Evolutionary conservation across 2,113 vertebrate genomes (phyloP).

Genomic region (Rhegmatorhina hoffmannsi): DNA sequence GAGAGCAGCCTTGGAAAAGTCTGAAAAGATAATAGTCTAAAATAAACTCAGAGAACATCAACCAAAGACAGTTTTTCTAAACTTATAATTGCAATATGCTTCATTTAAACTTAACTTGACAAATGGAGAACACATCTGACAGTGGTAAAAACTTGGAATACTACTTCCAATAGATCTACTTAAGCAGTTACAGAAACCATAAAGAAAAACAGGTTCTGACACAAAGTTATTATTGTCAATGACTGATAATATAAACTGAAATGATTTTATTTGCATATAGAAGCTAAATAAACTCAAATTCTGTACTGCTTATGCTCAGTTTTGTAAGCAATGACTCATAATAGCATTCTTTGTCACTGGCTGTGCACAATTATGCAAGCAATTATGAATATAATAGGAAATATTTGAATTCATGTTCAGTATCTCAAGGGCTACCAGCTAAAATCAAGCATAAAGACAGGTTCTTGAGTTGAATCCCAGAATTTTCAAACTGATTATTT

Average conservation of each 20-base stretch:
- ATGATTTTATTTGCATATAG: not conserved
- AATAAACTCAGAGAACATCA: not conserved
- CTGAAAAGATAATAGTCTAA: not conserved
- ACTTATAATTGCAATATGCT: not conserved
- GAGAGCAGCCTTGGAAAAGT: not conserved
- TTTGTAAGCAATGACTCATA: not conserved
- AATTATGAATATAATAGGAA: not conserved
- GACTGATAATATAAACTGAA: not conserved
- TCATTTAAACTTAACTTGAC: slow-evolving; percentile 4
- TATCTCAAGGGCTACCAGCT: not conserved
- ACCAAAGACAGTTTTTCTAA: not conserved
- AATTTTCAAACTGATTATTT: not conserved
- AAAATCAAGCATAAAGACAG: not conserved
- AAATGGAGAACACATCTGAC: not conserved
- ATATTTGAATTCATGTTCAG: not conserved
- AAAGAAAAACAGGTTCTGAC: not conserved
- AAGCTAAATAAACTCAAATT: not conserved
- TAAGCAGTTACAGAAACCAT: not conserved
- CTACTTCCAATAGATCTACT: not conserved
- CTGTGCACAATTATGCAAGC: not conserved
- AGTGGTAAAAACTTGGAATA: not conserved
- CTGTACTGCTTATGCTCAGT: not conserved
- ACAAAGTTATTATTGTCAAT: not conserved
- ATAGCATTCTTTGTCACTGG: not conserved
- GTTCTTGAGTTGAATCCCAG: not conserved